Evolutionary conservation across 2,113 vertebrate genomes (phyloP).

Genomic region (Pholis gunnellus): DNA sequence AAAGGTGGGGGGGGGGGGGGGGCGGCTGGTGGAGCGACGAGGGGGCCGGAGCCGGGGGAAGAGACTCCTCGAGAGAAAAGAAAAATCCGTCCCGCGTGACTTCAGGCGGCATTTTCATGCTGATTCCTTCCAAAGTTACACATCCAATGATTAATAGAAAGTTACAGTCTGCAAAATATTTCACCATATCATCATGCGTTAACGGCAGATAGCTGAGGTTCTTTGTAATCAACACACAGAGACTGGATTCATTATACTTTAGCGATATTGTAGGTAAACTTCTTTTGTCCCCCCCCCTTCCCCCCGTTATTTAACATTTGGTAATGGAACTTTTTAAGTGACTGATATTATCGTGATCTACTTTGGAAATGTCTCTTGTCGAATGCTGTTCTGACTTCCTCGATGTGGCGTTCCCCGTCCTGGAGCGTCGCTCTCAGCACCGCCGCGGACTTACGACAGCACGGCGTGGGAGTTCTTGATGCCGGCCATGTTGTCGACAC

Average conservation of each 20-base stretch:
- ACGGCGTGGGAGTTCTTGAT: constrained; percentile 92
- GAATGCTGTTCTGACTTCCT: neutral
- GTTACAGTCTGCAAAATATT: constrained; percentile 27
- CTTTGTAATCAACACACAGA: constrained; percentile 56
- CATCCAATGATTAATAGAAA: constrained; percentile 9
- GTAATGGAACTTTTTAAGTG: constrained; percentile 20
- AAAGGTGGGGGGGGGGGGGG: neutral
- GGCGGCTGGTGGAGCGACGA: constrained; percentile 16
- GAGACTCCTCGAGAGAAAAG: constrained; percentile 9
- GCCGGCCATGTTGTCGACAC: constrained; percentile 94
- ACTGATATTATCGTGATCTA: constrained; percentile 23
- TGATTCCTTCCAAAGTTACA: constrained; percentile 43
- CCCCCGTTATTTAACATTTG: constrained; percentile 22
- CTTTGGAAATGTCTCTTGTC: constrained; percentile 19
- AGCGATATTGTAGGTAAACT: constrained; percentile 43
- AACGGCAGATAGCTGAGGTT: constrained; percentile 46
- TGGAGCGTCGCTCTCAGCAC: neutral
- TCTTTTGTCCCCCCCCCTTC: constrained; percentile 12
- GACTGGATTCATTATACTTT: constrained; percentile 41
- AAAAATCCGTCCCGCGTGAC: constrained; percentile 19
- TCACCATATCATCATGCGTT: constrained; percentile 57
- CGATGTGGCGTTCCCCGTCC: neutral
- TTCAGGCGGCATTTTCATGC: constrained; percentile 55
- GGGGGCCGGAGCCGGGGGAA: neutral
- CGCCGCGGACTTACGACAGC: constrained; percentile 86